Conservation (phyloP, 2,113 vertebrate species). For the Scolopax mira region DNA sequence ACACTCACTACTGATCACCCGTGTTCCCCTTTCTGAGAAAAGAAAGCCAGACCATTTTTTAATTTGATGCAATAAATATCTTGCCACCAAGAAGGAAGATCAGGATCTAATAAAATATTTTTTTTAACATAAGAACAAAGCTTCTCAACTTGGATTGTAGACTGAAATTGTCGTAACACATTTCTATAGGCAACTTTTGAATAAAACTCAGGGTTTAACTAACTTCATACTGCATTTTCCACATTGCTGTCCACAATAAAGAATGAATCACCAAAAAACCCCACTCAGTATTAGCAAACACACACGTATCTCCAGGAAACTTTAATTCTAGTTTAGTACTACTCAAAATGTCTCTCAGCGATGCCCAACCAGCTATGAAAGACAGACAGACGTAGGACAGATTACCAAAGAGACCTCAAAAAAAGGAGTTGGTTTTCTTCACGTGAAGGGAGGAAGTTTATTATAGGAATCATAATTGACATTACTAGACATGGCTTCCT, state of each 20-base stretch:
- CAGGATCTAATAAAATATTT: not conserved
- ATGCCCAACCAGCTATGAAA: not conserved
- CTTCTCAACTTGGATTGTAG: not conserved
- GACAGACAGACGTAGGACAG: not conserved
- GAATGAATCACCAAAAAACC: not conserved
- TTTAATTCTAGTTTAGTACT: not conserved
- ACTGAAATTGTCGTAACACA: not conserved
- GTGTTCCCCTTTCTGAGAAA: not conserved
- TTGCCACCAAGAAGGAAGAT: not conserved
- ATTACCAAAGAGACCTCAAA: not conserved
- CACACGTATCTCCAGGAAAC: not conserved
- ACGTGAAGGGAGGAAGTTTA: not conserved
- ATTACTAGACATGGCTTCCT: not conserved
- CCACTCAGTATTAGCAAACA: not conserved
- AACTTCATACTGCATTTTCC: not conserved
- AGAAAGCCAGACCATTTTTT: not conserved
- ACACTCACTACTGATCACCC: not conserved
- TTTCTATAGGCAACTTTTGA: not conserved
- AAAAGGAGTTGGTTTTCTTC: not conserved
- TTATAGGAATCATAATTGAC: not conserved
- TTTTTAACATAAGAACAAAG: not conserved
- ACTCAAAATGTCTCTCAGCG: not conserved
- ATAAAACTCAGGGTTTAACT: not conserved
- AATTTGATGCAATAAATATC: not conserved
- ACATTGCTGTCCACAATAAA: not conserved